Conservation (phyloP, 2,888 invertebrate genomes). For the Oscheius myriophilus region DNA sequence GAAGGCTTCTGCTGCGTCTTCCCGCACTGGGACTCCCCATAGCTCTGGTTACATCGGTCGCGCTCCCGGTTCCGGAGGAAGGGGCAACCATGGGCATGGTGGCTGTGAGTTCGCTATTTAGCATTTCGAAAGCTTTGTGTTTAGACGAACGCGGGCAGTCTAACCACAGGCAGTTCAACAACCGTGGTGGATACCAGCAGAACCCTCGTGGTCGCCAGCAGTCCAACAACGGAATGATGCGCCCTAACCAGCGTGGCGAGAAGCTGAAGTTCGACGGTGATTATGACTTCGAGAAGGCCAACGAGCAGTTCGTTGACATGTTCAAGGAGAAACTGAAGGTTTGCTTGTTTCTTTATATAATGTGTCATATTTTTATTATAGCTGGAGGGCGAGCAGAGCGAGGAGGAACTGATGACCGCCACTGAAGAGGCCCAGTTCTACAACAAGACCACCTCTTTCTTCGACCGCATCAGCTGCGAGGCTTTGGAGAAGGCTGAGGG, state of each 20-base stretch:
- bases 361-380: constrained; percentile 11
- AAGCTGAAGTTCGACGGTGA: constrained; percentile 75
- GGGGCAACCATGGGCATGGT: constrained; percentile 32
- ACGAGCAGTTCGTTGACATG: constrained; percentile 85
- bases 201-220: constrained; percentile 30
- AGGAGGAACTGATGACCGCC: constrained; percentile 34
- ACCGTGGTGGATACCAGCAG: constrained; percentile 43
- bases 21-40: constrained; percentile 53
- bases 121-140: not conserved
- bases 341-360: not conserved
- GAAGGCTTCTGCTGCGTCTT: constrained; percentile 46
- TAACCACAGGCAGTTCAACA: constrained; percentile 9
- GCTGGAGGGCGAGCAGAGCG: constrained; percentile 38
- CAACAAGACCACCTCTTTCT: constrained; percentile 96
- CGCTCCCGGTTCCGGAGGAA: constrained; percentile 43
- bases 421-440: constrained; percentile 78
- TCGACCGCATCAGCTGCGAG: constrained; percentile 98
- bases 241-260: constrained; percentile 50
- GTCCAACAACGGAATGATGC: constrained; percentile 42
- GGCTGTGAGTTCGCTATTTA: constrained; percentile 9
- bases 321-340: constrained; percentile 47
- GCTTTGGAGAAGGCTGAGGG: constrained; percentile 75
- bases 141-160: not conserved
- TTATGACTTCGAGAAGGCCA: constrained; percentile 98
- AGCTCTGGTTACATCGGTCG: constrained; percentile 40